phyloP scores from a whole-genome alignment of 2,797 vertebrate species.

The Manis javanica region DNA sequence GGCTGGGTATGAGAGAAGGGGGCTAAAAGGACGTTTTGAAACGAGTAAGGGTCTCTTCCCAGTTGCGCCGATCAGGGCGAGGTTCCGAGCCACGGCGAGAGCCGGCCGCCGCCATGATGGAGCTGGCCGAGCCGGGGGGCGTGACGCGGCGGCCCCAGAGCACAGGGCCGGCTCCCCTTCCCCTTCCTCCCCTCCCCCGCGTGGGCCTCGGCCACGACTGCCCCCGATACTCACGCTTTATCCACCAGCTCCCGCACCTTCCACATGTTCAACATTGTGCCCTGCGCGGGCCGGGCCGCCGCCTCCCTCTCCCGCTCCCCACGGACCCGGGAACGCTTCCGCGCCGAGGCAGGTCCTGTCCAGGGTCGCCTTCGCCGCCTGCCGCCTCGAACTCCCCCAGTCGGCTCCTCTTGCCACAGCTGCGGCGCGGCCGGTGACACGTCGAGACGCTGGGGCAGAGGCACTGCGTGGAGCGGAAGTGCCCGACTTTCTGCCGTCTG shows the following conservation, averaged over 20 bases:
- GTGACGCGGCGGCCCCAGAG: constrained; percentile 47
- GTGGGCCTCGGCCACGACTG: constrained; percentile 61
- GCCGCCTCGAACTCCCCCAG: constrained; percentile 64
- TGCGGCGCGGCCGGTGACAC: constrained; percentile 77
- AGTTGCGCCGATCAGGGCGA: neutral
- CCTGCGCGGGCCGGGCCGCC: constrained; percentile 79
- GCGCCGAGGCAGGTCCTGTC: constrained; percentile 60
- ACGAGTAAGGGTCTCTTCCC: constrained; percentile 18
- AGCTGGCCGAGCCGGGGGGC: constrained; percentile 57
- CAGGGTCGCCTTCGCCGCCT: constrained; percentile 64
- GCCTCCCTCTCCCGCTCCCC: constrained; percentile 80
- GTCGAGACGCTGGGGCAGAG: constrained; percentile 77
- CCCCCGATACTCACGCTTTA: constrained; percentile 95
- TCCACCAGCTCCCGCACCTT: constrained; percentile 98
- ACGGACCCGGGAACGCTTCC: constrained; percentile 68
- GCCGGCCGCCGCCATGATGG: constrained; percentile 67
- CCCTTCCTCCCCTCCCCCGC: neutral
- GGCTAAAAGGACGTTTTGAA: neutral
- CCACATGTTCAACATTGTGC: constrained; percentile 98
- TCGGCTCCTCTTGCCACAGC: constrained; percentile 51
- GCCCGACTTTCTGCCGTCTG: constrained; percentile 7
- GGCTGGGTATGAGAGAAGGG: neutral
- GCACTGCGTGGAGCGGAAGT: constrained; percentile 80
- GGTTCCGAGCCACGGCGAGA: neutral
- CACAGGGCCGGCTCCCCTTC: neutral